Conservation (phyloP, 1,140 invertebrate species). For the Drosophila novamexicana region DNA sequence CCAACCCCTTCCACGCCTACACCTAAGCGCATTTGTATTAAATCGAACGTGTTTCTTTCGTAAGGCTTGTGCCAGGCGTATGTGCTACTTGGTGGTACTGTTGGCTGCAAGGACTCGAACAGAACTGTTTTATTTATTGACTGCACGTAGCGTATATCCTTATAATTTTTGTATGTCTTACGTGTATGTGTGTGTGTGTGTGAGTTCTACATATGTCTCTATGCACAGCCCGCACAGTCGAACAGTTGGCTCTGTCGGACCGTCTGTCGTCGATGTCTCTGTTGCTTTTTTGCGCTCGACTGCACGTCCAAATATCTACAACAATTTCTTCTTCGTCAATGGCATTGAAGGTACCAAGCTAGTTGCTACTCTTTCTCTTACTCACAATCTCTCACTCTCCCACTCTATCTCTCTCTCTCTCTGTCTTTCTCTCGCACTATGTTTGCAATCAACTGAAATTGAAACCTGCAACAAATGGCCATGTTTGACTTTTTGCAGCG, state of each 20-base stretch:
- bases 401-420: neutral
- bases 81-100: constrained; percentile 6
- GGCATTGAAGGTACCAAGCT: constrained; percentile 51
- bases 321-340: constrained; percentile 72
- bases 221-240: constrained; percentile 31
- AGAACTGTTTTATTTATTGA: constrained; percentile 80
- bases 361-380: constrained; percentile 14
- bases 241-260: constrained; percentile 18
- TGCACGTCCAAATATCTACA: constrained; percentile 80
- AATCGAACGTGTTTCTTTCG: constrained; percentile 71
- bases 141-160: constrained; percentile 77
- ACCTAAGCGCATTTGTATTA: constrained; percentile 74
- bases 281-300: constrained; percentile 69
- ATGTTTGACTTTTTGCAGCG: constrained; percentile 74
- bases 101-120: constrained; percentile 52
- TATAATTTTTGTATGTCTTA: constrained; percentile 77
- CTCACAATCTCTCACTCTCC: constrained; percentile 11
- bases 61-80: constrained; percentile 39
- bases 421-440: constrained; percentile 15
- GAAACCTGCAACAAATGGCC: constrained; percentile 77
- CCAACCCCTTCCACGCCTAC: constrained; percentile 7
- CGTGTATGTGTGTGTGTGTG: constrained; percentile 20
- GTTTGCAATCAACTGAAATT: constrained; percentile 79
- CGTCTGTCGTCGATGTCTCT: constrained; percentile 50
- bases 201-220: constrained; percentile 61